Evolutionary conservation across 2,113 vertebrate species (phyloP), one percentile per base, ranked within the genome.

Genomic region (Oenanthe oenanthe): DNA sequence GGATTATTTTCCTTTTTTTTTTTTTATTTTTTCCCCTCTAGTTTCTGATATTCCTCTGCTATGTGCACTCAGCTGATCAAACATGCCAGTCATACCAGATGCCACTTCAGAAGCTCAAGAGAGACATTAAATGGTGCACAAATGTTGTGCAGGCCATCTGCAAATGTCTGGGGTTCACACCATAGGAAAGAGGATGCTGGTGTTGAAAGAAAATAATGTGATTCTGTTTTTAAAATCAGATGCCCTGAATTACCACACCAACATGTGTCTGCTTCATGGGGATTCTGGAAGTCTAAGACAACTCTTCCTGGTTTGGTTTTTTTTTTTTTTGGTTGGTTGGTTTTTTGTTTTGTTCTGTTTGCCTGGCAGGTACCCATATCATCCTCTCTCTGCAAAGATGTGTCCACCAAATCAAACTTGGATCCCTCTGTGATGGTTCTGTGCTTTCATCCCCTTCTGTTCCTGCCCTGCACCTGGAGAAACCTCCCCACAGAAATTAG

Each of bases 21-120:
- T 26, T 12, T 6, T 2, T 0, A 45, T 11, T 48, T 48, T 48
- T 48, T 2, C 0, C 6, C 24, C 32, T 67, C 34, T 54, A 4
- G 36, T 38, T 60, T 48, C 48, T 85, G 54, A 45, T 74, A 62
- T 42, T 87, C 13, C 58, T 71, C 25, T 18, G 14, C 25, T 54
- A 4, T 21, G 26, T 32, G 5, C 61, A 81, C 29, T n/a, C 42
- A 62, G 34, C 13, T 75, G 66, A 63, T 50, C 34, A 71, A 77
- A 68, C 21, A n/a, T 21, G 17, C 13, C 53, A 47, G 14, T 85
- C 53, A 51, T 17, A 57, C 50, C 34, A 65, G 53, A 18, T 36
- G 54, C 45, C 76, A 11, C 29, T 67, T 74, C 31, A 71, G 66
- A 66, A 51, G 25, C 56, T 84, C 28, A 65, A 54, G 22, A 62